Base-by-base conservation (phyloP, 2,888 invertebrate species). In the Lucinisca nassula region DNA sequence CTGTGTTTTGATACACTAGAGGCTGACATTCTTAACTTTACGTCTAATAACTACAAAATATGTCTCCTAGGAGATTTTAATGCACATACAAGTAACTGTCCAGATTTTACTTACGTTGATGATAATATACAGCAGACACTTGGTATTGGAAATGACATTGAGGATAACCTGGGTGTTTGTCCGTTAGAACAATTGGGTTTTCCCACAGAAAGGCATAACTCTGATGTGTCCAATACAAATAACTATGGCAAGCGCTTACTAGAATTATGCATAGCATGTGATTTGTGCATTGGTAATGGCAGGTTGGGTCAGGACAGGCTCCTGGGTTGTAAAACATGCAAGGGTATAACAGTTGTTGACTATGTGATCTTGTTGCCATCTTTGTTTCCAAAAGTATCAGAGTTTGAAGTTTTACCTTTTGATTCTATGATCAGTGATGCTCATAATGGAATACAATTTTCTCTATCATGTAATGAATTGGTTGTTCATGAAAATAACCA, bases 391-490 rank as follows among this genome's bases (percentile, higher is more conserved):
- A 27, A 30, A 27, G 30, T 61, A 17, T 61, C 61, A 27, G 61
- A 61, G 30, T 61, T 61, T 61, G 27, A 61, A 61, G 61, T 61
- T 21, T 61, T 61, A 30, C 61, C 27, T 4, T 61, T 61, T 61
- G 61, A 61, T 61, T 30, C 61, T 61, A 61, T 61, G 61, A 61
- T 61, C 30, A 30, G 61, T 61, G 61, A 61, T 30, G 61, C 61
- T 61, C 61, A 61, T 27, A 61, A 10, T 61, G 61, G 61, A 8
- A 24, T 61, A 17, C 61, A 61, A 8, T 61, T 61, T 61, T 61
- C 61, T 10, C 30, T 61, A 3, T 27, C 30, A 27, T 61, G 61
- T 30, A 61, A 61, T 17, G 61, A 61, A 8, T 27, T 61, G 2
- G 61, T 8, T 4, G 1, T 61, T 10, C 6, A 61, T 30, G 32